Percentiles rank a stretch among this genome's conserved stretches.
Evolutionary conservation across 2,797 vertebrate genomes (phyloP).

Genomic region (Chloroceryle amazona): DNA sequence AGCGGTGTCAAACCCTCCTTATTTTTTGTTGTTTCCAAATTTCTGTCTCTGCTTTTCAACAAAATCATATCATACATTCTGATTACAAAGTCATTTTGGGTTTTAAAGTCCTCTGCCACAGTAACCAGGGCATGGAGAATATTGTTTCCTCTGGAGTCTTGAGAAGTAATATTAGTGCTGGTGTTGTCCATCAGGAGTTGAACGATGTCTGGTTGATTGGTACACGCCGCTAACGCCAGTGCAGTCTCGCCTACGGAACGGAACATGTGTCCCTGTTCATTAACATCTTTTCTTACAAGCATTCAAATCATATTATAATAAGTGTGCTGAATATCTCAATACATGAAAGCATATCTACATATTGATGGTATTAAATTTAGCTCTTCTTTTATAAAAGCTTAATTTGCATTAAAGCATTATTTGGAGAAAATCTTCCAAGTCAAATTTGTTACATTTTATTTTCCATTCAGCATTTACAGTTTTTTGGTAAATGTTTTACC

Average conservation of each 20-base stretch:
- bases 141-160: conserved; percentile 85
- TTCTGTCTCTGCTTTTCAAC: conserved; percentile 77
- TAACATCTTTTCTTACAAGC: neutral
- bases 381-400: neutral
- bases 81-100: conserved; percentile 84
- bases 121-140: conserved; percentile 84
- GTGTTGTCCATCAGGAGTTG: conserved; percentile 83
- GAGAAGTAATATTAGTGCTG: conserved; percentile 79
- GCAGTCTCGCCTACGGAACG: conserved; percentile 79
- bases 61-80: conserved; percentile 84
- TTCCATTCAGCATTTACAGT: neutral
- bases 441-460: neutral
- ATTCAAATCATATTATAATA: neutral
- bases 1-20: conserved; percentile 80
- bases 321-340: neutral
- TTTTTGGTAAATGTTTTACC: neutral
- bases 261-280: neutral
- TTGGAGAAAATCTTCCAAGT: neutral
- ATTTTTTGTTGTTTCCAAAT: conserved; percentile 80
- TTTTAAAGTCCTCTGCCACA: conserved; percentile 82
- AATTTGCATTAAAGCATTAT: neutral
- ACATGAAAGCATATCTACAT: neutral
- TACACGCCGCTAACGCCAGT: conserved; percentile 83
- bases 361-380: neutral
- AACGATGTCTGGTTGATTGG: conserved; percentile 85